Evolutionary conservation across 1,140 invertebrate species (phyloP), one percentile per base, ranked within the genome.

Genomic region (Lepidurus arcticus): DNA sequence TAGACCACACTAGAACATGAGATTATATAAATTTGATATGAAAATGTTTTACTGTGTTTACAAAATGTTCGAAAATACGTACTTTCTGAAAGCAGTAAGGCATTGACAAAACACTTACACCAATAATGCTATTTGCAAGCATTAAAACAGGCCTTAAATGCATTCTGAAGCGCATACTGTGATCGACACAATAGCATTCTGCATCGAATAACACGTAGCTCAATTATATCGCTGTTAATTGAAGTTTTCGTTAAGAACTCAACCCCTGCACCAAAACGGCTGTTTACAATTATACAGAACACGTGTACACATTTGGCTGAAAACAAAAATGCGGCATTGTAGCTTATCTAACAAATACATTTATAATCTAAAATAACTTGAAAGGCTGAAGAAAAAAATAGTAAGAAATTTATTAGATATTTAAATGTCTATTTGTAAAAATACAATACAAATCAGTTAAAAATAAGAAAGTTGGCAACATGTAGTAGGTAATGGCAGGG

Each of bases 71-170:
- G 34, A 34, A 34, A 34, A 34, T 34, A 65, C 8, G 8, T 65
- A 65, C 53, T 65, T 65, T 65, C n/a, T 65, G 53, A 65, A 65
- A 65, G 21, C 53, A 65, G 21, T 65, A 65, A 16, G 53, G 53
- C 53, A 65, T 65, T 9, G 53, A 65, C 21, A 65, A 21, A 7
- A 65, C 53, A 21, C 53, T 65, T 21, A 65, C 53, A n/a, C 53
- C 53, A 11, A 65, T 65, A n/a, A 65, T 65, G 13, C 53, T 65
- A 65, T 65, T 65, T 7, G 53, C 53, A 13, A 65, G 53, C 53
- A 65, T 65, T 65, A 65, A 65, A 65, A 65, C 53, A 21, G 53
- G 53, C 53, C 2, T 65, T 65, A 65, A 65, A 13, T 65, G 16
- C 53, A 65, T 65, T 65, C 13, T 65, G 8, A 65, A 65, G 21